Evolutionary conservation across 2,797 vertebrate species (phyloP).

Genomic region (Clamator glandarius): DNA sequence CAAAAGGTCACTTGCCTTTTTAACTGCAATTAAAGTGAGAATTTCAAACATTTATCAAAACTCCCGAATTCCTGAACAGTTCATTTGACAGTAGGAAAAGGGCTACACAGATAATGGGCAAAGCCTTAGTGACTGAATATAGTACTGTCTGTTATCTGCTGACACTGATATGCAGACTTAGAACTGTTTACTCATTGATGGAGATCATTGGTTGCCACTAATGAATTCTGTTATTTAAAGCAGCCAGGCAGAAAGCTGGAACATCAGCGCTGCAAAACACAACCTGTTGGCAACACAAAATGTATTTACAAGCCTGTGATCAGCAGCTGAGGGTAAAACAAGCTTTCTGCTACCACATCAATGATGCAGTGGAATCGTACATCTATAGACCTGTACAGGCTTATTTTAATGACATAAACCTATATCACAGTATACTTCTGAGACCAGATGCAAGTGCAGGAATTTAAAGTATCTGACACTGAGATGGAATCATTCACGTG

Average conservation of each 20-base stretch:
- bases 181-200: not conserved
- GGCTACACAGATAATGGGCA: not conserved
- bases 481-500: not conserved
- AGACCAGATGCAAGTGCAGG: not conserved
- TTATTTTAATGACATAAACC: not conserved
- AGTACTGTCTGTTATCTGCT: not conserved
- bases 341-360: not conserved
- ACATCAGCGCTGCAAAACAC: not conserved
- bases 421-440: not conserved
- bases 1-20: not conserved
- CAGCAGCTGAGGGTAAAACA: not conserved
- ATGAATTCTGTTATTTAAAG: not conserved
- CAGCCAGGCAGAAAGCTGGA: not conserved
- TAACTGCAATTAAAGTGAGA: not conserved
- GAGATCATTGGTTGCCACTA: not conserved
- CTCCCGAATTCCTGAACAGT: not conserved
- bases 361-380: not conserved
- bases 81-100: not conserved
- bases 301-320: not conserved
- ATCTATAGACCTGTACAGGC: not conserved
- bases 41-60: not conserved
- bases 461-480: not conserved
- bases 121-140: not conserved
- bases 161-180: not conserved
- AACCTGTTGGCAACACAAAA: not conserved